Base-by-base conservation (phyloP, 2,113 vertebrate genomes). In the Zingel zingel region DNA sequence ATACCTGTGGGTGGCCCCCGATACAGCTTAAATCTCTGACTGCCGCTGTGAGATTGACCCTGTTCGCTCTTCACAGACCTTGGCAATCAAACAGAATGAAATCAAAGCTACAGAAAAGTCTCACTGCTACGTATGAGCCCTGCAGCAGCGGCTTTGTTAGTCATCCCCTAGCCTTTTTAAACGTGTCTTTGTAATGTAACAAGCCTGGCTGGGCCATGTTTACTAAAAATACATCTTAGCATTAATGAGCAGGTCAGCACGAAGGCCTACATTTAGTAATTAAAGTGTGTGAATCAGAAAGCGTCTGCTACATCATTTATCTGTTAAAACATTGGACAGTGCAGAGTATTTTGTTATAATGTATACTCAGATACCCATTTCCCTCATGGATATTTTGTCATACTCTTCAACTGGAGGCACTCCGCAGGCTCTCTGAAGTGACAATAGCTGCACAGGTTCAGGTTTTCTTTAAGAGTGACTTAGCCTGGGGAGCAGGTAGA, bases 1-100 rank as follows among this genome's bases (percentile, higher is more conserved):
- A 63, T 79, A 79, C 83, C 53, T 86, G 63, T 68, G 72, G 83
- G 90, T 86, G 73, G 84, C 62, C 79, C 14, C 54, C 13, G 23
- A 79, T 84, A 63, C 53, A 65, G 68, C 75, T 63, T n/a, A 51
- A 72, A 80, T 75, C 81, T 73, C 39, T 19, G 33, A 27, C 69
- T 77, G 61, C 74, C 21, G 3, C 54, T 25, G 16, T 16, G 1
- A 62, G 72, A 82, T 82, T 57, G 65, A 64, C 75, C 62, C 27
- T 25, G 71, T 53, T 77, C 21, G 9, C 59, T 67, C 76, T 45
- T 68, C 64, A 18, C 80, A 69, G 73, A 86, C 65, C 50, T 23
- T 56, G 11, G n/a, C 69, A 64, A 72, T 88, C 79, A 82, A 65
- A 82, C 5, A 5, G 56, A 79, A 56, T 36, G 15, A 86, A 87